Base-by-base conservation (phyloP, 1,140 invertebrate genomes). In the Drosophila guanche region DNA sequence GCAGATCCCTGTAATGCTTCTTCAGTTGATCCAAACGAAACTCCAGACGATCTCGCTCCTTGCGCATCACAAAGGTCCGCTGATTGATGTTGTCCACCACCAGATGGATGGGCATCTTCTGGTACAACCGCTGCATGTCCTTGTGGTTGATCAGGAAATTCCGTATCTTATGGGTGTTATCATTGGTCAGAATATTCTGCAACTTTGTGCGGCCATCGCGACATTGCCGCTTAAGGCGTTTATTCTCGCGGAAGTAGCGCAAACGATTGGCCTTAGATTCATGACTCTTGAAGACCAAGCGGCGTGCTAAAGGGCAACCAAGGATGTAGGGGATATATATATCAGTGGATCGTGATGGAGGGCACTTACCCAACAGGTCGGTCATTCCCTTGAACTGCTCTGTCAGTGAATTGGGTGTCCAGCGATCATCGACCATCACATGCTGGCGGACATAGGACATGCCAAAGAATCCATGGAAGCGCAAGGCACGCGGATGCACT, bases 61-160 rank as follows among this genome's bases (percentile, higher is more conserved):
- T 91, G 0, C 89, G 79, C 74, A 89, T 51, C 4, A 88, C 80
- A 83, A 91, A 91, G 4, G 90, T 90, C 0, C 85, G 79, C 47
- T 90, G 86, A 75, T 91, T 90, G 3, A 91, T 90, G 20, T 91
- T 90, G 23, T 91, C 90, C 14, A 85, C 81, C 7, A 91, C 81
- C 42, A 76, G 33, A 27, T 90, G 68, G 41, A 90, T 75, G 20
- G 90, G 90, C 90, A 91, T 91, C 27, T 78, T 77, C 37, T 90
- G 73, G 52, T 91, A 91, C 0, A 91, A 40, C 1, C 89, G 76
- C 54, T 90, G 86, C 78, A 90, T 84, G 6, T 89, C 81, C 57
- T 75, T 89, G 52, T 90, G 79, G 37, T 90, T 84, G 16, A 76
- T 80, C 2, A 91, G 62, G 12, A 75, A 75, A 52, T 91, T 90